Evolutionary conservation across 2,113 vertebrate species (phyloP).

Genomic region (Cacatua alba): DNA sequence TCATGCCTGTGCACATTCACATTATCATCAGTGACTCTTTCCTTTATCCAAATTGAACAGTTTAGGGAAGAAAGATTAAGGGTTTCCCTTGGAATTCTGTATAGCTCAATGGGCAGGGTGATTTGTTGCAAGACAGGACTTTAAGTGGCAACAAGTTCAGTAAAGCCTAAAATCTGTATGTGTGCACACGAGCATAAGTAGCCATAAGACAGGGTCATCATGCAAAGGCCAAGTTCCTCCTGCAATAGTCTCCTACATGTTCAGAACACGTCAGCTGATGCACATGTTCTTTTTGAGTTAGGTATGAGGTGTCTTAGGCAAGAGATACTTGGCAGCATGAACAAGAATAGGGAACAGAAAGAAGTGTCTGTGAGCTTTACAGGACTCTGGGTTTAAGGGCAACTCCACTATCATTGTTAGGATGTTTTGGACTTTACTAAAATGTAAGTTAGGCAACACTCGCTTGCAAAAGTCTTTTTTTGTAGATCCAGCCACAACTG

Average conservation of each 20-base stretch:
- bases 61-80: not conserved
- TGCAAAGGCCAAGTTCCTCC: not conserved
- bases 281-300: not conserved
- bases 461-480: not conserved
- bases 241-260: not conserved
- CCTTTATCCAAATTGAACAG: not conserved
- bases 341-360: not conserved
- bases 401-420: not conserved
- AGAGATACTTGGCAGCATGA: not conserved
- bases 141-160: not conserved
- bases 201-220: fast-evolving
- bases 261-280: not conserved
- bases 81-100: not conserved
- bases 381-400: not conserved
- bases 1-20: not conserved
- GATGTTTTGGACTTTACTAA: not conserved
- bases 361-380: not conserved
- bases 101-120: not conserved
- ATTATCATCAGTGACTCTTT: not conserved
- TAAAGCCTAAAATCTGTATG: not conserved
- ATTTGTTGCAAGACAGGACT: not conserved
- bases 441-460: not conserved
- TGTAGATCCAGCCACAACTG: not conserved
- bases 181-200: fast-evolving
- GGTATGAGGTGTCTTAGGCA: not conserved